Evolutionary conservation across 2,113 vertebrate genomes (phyloP), one percentile per base, ranked within the genome.

Genomic region (Engystomops pustulosus): DNA sequence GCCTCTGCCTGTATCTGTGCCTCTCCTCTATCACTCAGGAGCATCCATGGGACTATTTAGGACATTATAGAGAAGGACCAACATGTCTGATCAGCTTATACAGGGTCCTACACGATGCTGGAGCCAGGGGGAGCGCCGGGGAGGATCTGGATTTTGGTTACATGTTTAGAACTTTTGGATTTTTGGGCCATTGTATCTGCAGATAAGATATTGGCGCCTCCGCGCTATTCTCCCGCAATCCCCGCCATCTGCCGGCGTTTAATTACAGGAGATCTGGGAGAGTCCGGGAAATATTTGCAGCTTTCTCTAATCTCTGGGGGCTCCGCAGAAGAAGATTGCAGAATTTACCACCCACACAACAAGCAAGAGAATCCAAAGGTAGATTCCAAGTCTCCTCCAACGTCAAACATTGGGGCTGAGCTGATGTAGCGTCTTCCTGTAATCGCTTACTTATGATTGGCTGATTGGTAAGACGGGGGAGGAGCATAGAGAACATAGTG

Each of bases 231-330:
- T 30, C 4, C n/a, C 3, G 4, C 55, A 60, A 7, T n/a, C 20
- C 4, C 49, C 6, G 49, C 53, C 53, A 58, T 58, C 53, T 58
- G 53, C 15, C 11, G 0, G 53, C 2, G 2, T 62, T 25, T 32
- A 62, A 30, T 62, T 62, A 62, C 25, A 62, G 58, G 25, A 62
- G 58, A 30, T 62, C 58, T 62, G 27, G 58, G 58, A 62, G 17
- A 62, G 58, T 62, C 25, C 30, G 15, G 14, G 58, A 62, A 62
- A 62, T 32, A 30, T 30, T 62, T 62, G 1, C 6, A 62, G 14
- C 58, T 62, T 62, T 32, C 17, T 62, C 27, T 15, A 30, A 27
- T 30, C 58, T 30, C 58, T 15, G 27, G 58, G 12, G 27, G 58
- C 58, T 62, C 58, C 58, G 17, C 15, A 60, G 23, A 60, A n/a